Evolutionary conservation across 2,797 vertebrate species (phyloP).

Genomic region (Arrhamphus sclerolepis): DNA sequence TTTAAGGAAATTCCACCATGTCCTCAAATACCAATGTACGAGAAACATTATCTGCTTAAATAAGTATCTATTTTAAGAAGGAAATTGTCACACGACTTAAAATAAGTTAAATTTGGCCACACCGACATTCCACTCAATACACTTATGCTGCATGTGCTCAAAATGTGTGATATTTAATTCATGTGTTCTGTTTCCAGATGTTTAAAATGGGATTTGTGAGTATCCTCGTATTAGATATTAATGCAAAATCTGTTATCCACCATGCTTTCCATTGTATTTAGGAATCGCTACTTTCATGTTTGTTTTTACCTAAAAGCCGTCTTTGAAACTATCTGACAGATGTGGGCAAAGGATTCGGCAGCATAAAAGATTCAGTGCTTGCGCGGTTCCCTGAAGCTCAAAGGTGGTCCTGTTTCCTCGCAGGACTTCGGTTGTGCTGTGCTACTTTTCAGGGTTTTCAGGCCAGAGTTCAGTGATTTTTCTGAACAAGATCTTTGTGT

Average conservation of each 20-base stretch:
- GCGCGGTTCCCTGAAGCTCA: neutral
- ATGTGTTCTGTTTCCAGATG: too few relatives aligned
- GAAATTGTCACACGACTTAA: too few relatives aligned
- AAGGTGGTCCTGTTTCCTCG: neutral
- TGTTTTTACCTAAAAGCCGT: neutral
- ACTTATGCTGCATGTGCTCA: too few relatives aligned
- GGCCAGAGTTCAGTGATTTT: constrained; percentile 53
- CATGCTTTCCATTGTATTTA: neutral
- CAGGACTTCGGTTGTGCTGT: constrained; percentile 13
- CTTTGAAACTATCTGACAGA: constrained; percentile 1
- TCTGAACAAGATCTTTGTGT: constrained; percentile 62
- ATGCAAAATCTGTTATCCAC: neutral
- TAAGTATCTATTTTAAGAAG: too few relatives aligned
- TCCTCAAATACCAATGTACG: too few relatives aligned
- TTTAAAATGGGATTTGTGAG: too few relatives aligned
- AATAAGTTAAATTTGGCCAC: too few relatives aligned
- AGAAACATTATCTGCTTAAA: too few relatives aligned
- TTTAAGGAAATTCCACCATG: too few relatives aligned
- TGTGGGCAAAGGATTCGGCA: neutral
- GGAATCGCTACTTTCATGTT: neutral
- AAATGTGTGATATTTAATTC: too few relatives aligned
- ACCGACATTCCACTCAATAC: too few relatives aligned
- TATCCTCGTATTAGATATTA: too few relatives aligned
- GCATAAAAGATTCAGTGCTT: neutral
- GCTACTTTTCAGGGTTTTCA: constrained; percentile 25